Percentiles rank a stretch among this genome's conserved stretches.
Conservation (phyloP, 2,113 vertebrate species). For the Zosterops borbonicus region DNA sequence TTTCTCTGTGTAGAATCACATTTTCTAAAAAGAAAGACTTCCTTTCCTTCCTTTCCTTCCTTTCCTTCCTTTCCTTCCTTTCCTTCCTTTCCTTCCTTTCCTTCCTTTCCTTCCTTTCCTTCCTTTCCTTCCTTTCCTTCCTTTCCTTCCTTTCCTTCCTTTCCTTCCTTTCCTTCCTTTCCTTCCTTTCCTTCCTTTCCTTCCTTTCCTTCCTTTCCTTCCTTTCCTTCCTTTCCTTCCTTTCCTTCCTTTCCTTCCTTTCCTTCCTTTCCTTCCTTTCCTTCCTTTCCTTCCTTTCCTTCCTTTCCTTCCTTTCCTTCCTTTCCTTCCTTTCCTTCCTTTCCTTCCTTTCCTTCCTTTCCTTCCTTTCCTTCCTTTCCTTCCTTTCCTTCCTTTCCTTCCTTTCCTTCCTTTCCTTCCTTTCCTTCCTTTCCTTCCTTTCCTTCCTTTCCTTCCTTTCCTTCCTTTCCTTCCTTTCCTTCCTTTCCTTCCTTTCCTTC, state of each 20-base stretch:
- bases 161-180: too few species aligned
- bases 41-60: not conserved
- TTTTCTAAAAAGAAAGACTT: too few species aligned
- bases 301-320: not conserved
- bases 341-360: too few species aligned
- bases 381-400: not conserved
- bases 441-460: not conserved
- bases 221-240: too few species aligned
- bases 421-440: too few species aligned
- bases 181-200: not conserved
- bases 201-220: not conserved
- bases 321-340: too few species aligned
- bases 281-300: not conserved
- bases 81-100: not conserved
- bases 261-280: not conserved
- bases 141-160: too few species aligned
- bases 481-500: not conserved
- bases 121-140: too few species aligned
- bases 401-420: too few species aligned
- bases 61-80: not conserved
- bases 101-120: not conserved
- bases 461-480: too few species aligned
- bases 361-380: too few species aligned
- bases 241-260: not conserved
- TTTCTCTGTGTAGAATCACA: not conserved